phyloP scores from a whole-genome alignment of 2,113 vertebrate species.

The Solea senegalensis region DNA sequence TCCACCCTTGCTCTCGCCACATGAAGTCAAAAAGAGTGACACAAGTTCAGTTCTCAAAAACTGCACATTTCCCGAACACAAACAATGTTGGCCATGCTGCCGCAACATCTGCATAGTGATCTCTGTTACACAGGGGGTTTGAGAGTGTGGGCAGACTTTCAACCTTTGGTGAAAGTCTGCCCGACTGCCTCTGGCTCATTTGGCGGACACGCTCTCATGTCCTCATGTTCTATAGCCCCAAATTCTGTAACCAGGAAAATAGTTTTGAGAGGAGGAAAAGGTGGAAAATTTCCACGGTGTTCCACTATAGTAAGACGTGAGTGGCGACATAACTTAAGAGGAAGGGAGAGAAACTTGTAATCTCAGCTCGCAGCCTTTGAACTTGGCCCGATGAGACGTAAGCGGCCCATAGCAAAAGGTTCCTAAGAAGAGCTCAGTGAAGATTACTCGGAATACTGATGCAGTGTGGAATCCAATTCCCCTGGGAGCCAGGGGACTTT shows the following conservation, averaged over 20 bases:
- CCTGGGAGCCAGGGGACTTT: slow-evolving; percentile 74
- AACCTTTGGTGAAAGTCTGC: slow-evolving; percentile 55
- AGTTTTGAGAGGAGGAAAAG: slow-evolving; percentile 50
- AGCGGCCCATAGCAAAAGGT: slow-evolving; percentile 79
- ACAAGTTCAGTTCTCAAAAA: slow-evolving; percentile 67
- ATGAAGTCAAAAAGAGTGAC: slow-evolving; percentile 62
- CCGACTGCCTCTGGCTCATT: slow-evolving; percentile 58
- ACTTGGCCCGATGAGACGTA: slow-evolving; percentile 77
- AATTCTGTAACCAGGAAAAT: slow-evolving; percentile 47
- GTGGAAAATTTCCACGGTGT: slow-evolving; percentile 67
- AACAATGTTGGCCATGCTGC: slow-evolving; percentile 56
- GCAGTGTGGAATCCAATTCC: slow-evolving; percentile 79
- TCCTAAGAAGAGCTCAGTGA: slow-evolving; percentile 78
- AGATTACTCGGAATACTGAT: slow-evolving; percentile 84
- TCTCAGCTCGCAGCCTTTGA: slow-evolving; percentile 82
- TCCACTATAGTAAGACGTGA: slow-evolving; percentile 61
- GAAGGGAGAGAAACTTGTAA: slow-evolving; percentile 78
- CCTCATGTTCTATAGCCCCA: slow-evolving; percentile 51
- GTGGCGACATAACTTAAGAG: slow-evolving; percentile 72
- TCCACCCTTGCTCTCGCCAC: slow-evolving; percentile 32
- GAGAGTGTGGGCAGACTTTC: slow-evolving; percentile 40
- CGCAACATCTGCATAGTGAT: slow-evolving; percentile 54
- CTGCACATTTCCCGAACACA: slow-evolving; percentile 69
- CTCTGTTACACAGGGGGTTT: slow-evolving; percentile 17
- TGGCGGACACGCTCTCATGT: slow-evolving; percentile 46